phyloP scores from a whole-genome alignment of 2,888 invertebrate genomes.

The Agrochola circellaris region DNA sequence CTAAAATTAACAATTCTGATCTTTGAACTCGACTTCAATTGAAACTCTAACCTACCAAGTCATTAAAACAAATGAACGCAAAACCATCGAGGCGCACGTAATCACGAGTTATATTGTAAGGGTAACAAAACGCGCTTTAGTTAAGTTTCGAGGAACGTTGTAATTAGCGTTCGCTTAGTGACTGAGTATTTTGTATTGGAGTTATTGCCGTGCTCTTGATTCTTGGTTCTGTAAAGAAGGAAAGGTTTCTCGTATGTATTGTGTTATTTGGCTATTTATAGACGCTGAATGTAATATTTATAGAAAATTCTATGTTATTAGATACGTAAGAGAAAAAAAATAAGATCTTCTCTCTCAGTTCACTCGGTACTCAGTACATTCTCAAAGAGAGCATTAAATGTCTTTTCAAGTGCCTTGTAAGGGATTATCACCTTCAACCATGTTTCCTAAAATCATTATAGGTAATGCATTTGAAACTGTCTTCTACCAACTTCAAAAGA shows the following conservation, averaged over 20 bases:
- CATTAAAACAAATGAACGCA: conserved; percentile 67
- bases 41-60: conserved; percentile 63
- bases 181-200: conserved; percentile 55
- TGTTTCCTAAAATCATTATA: not conserved
- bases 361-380: no score
- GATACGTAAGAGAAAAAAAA: not conserved
- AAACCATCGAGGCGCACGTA: conserved; percentile 65
- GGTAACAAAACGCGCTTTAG: conserved; percentile 62
- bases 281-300: not conserved
- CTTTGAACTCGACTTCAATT: conserved; percentile 62
- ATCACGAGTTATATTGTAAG: conserved; percentile 65
- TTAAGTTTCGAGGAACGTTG: conserved; percentile 64
- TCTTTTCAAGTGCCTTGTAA: not conserved
- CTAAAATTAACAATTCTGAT: conserved; percentile 55
- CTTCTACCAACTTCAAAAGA: conserved; percentile 3
- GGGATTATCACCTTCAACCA: not conserved
- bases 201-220: conserved; percentile 41
- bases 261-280: conserved; percentile 1
- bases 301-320: not conserved
- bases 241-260: conserved; percentile 1
- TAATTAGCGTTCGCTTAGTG: conserved; percentile 65
- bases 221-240: conserved; percentile 9
- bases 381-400: not conserved
- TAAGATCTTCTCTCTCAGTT: not conserved
- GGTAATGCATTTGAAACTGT: not conserved